Evolutionary conservation across 2,797 vertebrate species (phyloP), one percentile per base, ranked within the genome.

Genomic region (Austrolebias charrua): DNA sequence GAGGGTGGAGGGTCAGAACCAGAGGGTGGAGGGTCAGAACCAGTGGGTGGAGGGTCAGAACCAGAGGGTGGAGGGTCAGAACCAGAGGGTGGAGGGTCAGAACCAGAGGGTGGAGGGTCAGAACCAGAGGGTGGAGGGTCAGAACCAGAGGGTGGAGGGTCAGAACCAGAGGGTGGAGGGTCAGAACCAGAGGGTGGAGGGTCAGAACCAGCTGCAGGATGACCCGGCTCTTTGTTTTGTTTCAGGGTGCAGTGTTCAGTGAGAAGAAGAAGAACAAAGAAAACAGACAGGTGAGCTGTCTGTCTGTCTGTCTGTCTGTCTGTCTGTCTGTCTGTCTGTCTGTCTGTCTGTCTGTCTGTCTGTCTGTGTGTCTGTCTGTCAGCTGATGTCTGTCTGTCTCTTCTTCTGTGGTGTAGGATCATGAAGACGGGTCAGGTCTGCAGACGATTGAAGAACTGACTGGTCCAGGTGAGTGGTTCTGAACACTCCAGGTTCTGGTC

Each of bases 251-350:
- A n/a, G 61, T 82, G 38, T 76, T 73, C 54, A 89, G 80, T 16
- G 90, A 91, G 49, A 91, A 88, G 66, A 86, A 81, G 68, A 90
- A 81, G 53, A 91, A 90, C 75, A 81, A 43, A 69, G 79, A 53
- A 60, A 59, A 66, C 38, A 16, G 31, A 10, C 81, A 76, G 78
- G 87, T 89, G 58, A 81, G 72, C 31, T 8, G 5, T 8, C 31
- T 8, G 8, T 33, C 31, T 33, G 31, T 33, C 31, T 33, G 24
- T 24, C 31, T 33, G 31, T 6, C 31, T 33, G 5, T 33, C 31
- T 33, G 31, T 33, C 31, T 1, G 5, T 2, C 31, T 8, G 2
- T 5, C 8, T 5, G 8, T 8, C 31, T 24, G 24, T 8, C 35
- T 10, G 8, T 38, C 35, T 6, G 35, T 38, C 35, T 1, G 7